Evolutionary conservation across 37 sponge, comb jelly and placozoan genomes (phyloP).

Genomic region (Amphimedon queenslandica): DNA sequence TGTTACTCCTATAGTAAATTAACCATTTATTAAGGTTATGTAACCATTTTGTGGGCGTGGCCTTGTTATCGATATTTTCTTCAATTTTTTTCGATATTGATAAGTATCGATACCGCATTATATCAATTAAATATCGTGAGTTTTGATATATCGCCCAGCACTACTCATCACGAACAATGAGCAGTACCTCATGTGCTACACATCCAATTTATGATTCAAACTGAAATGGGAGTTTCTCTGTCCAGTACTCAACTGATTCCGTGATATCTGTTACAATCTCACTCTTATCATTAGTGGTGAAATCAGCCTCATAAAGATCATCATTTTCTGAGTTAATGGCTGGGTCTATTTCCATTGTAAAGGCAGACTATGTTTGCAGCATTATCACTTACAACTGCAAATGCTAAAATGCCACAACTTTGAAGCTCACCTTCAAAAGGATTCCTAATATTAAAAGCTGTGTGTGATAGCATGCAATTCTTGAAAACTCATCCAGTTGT

Average conservation of each 20-base stretch:
- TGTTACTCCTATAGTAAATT: too few relatives aligned
- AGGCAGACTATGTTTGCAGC: constrained; percentile 15
- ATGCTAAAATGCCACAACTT: neutral
- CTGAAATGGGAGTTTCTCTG: neutral
- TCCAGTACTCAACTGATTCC: neutral
- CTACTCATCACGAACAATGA: constrained; percentile 6
- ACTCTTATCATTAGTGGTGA: neutral
- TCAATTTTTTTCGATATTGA: too few relatives aligned
- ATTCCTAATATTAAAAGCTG: neutral
- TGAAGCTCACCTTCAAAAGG: neutral
- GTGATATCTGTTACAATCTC: neutral
- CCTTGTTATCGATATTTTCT: too few relatives aligned
- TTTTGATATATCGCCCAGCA: too few relatives aligned
- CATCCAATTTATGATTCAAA: constrained; percentile 1
- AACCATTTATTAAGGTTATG: too few relatives aligned
- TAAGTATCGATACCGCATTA: too few relatives aligned
- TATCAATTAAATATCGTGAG: too few relatives aligned
- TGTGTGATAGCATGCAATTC: neutral
- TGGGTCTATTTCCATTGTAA: neutral
- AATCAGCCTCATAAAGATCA: neutral
- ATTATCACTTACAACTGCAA: constrained; percentile 25
- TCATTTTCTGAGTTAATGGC: neutral
- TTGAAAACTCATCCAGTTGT: neutral
- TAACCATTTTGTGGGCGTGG: too few relatives aligned
- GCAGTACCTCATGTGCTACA: constrained; percentile 10